Evolutionary conservation across 2,888 invertebrate species (phyloP), one percentile per base, ranked within the genome.

Genomic region (Cephus runcator): DNA sequence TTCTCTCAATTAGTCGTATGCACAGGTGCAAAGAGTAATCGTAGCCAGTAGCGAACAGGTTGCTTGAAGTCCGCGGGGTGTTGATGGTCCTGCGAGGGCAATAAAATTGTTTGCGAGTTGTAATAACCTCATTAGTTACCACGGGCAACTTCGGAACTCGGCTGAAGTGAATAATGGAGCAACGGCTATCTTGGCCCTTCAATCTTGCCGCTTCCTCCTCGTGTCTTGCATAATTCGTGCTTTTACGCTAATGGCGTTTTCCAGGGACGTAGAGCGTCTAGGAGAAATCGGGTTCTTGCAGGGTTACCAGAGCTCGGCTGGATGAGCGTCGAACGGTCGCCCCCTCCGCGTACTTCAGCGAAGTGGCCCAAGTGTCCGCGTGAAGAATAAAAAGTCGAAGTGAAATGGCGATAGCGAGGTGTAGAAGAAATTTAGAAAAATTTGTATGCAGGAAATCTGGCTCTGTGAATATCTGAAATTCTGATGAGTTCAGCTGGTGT

Each of bases 391-490:
- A 9, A 23, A 23, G 6, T 2, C 23, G 6, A 56, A 56, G 56
- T 9, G 2, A 23, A 56, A 56, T 23, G 56, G 56, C 23, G 56
- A 6, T 9, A 1, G 9, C 0, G 6, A 56, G 1, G 23, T 56
- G 23, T 56, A 23, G 23, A 56, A 15, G 2, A 23, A 56, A 23
- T 23, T 23, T 23, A 0, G 56, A 56, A 56, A 56, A 56, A 56
- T 56, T 23, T 9, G 0, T 23, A 23, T 56, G 2, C 23, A 23
- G 56, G 56, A 56, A 56, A 23, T 56, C 9, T 40, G 40, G 15
- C 40, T 40, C 15, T 6, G 15, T 6, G 40, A 40, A 87, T 88
- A 88, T 88, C 88, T 88, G 87, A 6, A 87, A 87, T 83, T 85
- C 85, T 84, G 84, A 83, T 77, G 81, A 83, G 83, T 86, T 85